phyloP scores from a whole-genome alignment of 2,888 invertebrate genomes.

The Epistrophella euchroma region DNA sequence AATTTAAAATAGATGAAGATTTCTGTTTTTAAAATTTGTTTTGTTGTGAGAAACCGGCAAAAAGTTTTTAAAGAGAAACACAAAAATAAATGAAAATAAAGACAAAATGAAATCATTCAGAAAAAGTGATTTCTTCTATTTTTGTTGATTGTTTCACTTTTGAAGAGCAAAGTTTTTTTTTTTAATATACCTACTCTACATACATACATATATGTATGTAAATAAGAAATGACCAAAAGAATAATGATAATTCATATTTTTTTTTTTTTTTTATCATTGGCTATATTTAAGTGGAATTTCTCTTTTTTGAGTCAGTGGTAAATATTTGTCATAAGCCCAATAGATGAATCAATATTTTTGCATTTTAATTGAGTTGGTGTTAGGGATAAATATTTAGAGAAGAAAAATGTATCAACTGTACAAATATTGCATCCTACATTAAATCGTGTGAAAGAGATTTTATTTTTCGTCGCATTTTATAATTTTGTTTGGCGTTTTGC shows the following conservation, averaged over 20 bases:
- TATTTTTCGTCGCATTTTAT: not conserved
- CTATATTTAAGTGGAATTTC: not conserved
- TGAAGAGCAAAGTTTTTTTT: not conserved
- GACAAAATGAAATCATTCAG: conserved; percentile 21
- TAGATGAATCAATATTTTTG: conserved; percentile 28
- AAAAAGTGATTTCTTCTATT: conserved; percentile 50
- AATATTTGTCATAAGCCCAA: not conserved
- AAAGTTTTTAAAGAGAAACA: not conserved
- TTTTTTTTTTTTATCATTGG: conserved; percentile 2
- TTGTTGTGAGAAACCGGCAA: conserved; percentile 19
- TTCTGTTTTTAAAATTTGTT: conserved; percentile 9
- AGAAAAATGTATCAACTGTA: not conserved
- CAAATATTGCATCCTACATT: not conserved
- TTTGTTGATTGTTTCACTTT: conserved; percentile 69
- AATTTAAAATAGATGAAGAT: conserved; percentile 38
- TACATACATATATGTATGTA: not conserved
- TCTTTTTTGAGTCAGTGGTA: not conserved
- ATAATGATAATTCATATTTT: not conserved
- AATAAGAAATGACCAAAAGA: conserved; percentile 14
- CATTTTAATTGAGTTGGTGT: not conserved
- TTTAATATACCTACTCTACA: too few species aligned
- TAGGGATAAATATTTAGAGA: not conserved
- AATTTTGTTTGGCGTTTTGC: not conserved
- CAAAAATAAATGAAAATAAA: conserved; percentile 5
- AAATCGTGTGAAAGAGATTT: not conserved